Conservation (phyloP, 2,113 vertebrate genomes). For the Gymnobelideus leadbeateri region DNA sequence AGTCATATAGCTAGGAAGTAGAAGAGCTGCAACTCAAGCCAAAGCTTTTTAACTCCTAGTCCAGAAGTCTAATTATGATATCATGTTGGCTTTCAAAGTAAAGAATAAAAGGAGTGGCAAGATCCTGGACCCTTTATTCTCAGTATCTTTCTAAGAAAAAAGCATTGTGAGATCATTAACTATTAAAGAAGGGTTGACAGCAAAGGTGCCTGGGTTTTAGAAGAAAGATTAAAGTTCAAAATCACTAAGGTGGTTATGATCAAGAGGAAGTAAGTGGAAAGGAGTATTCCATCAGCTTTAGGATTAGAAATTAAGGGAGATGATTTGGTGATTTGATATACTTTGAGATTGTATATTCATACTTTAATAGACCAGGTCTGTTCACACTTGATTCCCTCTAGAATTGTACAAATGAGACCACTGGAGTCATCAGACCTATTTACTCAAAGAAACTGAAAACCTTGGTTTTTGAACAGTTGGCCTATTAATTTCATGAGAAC, state of each 20-base stretch:
- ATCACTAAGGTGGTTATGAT: neutral
- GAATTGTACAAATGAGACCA: neutral
- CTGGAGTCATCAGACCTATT: neutral
- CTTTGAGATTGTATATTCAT: neutral
- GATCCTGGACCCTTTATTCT: neutral
- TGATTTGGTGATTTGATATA: neutral
- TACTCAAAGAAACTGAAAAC: neutral
- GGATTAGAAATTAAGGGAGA: neutral
- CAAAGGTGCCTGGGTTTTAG: neutral
- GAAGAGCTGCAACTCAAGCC: neutral
- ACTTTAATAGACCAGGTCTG: neutral
- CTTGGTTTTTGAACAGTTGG: neutral
- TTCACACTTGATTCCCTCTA: neutral
- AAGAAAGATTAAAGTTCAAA: neutral
- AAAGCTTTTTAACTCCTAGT: neutral
- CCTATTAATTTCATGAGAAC: neutral
- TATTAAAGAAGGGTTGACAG: neutral
- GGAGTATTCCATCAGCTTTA: neutral
- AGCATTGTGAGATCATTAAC: neutral
- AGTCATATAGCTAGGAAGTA: neutral
- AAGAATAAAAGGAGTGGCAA: neutral
- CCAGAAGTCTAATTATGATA: neutral
- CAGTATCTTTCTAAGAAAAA: neutral
- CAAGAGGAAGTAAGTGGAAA: neutral
- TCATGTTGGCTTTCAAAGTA: too few relatives aligned